Evolutionary conservation across 2,113 vertebrate species (phyloP), one percentile per base, ranked within the genome.

Genomic region (Clarias macrocephalus): DNA sequence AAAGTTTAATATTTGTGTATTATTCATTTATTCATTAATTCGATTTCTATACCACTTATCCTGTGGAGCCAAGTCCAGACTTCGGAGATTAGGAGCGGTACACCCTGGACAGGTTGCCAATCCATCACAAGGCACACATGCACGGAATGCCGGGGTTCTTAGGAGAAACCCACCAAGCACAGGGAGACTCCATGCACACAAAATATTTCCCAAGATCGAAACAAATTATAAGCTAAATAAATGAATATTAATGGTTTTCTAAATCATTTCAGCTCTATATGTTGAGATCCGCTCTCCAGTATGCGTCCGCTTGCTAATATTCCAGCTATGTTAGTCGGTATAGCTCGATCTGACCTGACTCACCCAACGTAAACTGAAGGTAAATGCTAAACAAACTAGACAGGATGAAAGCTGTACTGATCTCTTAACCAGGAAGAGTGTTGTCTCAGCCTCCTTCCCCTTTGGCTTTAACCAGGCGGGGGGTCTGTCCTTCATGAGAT

Each of bases 291-390:
- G 42, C 84, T 82, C 25, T 83, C 16, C 80, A 6, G 63, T 18
- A 65, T 83, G 68, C 37, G 33, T 81, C 23, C 13, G 19, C 30
- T 83, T n/a, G 33, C 66, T 82, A n/a, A 91, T 92, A 94, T 94
- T 95, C 93, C 95, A 93, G 91, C 63, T 57, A 77, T 15, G 30
- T 66, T 54, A 72, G 48, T 80, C 25, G 15, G 21, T 15, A 21
- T 82, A 70, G 37, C 59, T 59, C 75, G n/a, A 88, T 81, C 84
- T 86, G 87, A 86, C 73, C 84, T 66, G 60, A 76, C 6, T 60
- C 54, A 30, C 42, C 59, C 68, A 65, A 42, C 56, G 1, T 52
- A 80, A 66, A 28, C 62, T 79, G 54, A 65, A 63, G 30, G 13
- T 77, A 86, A 87, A 84, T 19, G 66, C 59, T 84, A 37, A 76